Conservation (phyloP, 2,888 invertebrate species). For the Phasia obesa region DNA sequence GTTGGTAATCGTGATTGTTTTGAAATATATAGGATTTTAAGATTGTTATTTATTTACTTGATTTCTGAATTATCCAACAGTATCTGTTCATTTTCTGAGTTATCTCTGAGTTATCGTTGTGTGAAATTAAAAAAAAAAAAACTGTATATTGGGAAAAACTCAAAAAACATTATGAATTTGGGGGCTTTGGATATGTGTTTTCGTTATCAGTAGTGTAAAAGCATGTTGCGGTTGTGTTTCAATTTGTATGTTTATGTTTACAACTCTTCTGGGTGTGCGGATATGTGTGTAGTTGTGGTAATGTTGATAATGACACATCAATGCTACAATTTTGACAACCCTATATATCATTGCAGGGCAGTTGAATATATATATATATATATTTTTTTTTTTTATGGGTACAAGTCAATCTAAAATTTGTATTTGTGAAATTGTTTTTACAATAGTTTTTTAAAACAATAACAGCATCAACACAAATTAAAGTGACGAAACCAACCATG, state of each 20-base stretch:
- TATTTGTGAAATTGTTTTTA: slow-evolving; percentile 47
- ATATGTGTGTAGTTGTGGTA: slow-evolving; percentile 37
- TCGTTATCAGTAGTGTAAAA: not conserved
- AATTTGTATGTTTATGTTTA: no score
- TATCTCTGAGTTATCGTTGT: no score
- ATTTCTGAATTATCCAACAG: no score
- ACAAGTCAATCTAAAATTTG: slow-evolving; percentile 61
- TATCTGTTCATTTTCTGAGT: no score
- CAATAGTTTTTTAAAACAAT: slow-evolving; percentile 23
- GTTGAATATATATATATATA: no score
- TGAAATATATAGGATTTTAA: no score
- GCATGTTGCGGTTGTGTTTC: slow-evolving; percentile 41
- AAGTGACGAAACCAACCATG: no score
- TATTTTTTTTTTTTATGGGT: no score
- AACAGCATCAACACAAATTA: slow-evolving; percentile 31
- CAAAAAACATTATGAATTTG: not conserved
- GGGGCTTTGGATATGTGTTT: not conserved
- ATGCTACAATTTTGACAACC: slow-evolving; percentile 61
- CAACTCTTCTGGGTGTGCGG: slow-evolving; percentile 19
- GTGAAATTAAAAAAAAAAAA: no score
- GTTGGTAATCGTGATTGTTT: no score
- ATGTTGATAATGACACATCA: slow-evolving; percentile 65
- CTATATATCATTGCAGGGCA: slow-evolving; percentile 8
- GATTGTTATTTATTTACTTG: no score
- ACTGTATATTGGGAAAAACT: no score